These are phyloP conservation scores for Linepithema humile DNA, from an alignment of 1,140 invertebrate genomes.

Conservation along the genomic window DNA sequence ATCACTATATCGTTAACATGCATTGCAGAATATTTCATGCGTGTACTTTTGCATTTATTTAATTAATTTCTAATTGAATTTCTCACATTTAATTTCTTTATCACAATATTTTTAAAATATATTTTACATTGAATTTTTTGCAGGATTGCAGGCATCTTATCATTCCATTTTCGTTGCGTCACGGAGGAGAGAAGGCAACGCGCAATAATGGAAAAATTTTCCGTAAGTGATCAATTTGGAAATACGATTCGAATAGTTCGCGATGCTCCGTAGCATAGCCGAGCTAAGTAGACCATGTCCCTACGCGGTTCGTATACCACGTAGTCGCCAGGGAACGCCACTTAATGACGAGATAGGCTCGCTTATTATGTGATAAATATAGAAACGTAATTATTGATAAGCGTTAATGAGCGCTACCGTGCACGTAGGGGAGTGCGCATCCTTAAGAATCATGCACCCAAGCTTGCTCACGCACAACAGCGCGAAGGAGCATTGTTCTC, in stretches of 20 bases:
- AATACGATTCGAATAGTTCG: conserved; percentile 8
- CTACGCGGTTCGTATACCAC: conserved; percentile 33
- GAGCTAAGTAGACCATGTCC: conserved; percentile 76
- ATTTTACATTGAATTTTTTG: too few relatives aligned
- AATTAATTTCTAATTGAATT: too few relatives aligned
- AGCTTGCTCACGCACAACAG: conserved; percentile 74
- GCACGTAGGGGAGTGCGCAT: conserved; percentile 59
- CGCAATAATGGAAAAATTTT: conserved; percentile 21
- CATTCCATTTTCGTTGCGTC: neutral
- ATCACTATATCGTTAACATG: neutral
- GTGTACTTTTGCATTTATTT: too few relatives aligned
- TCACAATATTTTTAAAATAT: too few relatives aligned
- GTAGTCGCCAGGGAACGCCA: conserved; percentile 55
- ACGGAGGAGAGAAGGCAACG: neutral
- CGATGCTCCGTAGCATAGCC: conserved; percentile 12
- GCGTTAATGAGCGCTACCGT: conserved; percentile 74
- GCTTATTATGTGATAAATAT: conserved; percentile 78
- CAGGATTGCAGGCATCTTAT: too few relatives aligned
- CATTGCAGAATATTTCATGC: neutral
- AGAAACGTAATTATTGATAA: conserved; percentile 80
- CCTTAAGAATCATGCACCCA: conserved; percentile 66
- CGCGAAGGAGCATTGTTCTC: conserved; percentile 55
- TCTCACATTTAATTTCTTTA: too few relatives aligned
- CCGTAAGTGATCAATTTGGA: neutral
- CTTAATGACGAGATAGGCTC: conserved; percentile 74